Percentiles rank a stretch among this genome's conserved stretches.
Evolutionary conservation across 2,797 vertebrate genomes (phyloP).

Genomic region (Gadopsis marmoratus): DNA sequence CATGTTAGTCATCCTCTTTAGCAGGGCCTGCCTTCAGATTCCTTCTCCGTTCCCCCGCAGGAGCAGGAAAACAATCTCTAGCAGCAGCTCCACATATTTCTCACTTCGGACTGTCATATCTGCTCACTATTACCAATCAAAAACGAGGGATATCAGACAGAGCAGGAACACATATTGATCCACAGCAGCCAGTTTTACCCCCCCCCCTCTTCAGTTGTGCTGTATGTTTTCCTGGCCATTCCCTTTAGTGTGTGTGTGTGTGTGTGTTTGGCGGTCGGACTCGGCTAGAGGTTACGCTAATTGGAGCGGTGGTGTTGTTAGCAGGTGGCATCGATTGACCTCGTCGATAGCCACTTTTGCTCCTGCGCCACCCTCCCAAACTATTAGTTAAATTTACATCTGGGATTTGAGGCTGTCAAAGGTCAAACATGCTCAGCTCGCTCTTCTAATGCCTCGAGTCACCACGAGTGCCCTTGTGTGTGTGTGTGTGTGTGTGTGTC

Average conservation of each 20-base stretch:
- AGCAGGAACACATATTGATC: conserved; percentile 65
- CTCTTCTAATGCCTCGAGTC: conserved; percentile 66
- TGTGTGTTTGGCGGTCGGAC: conserved; percentile 43
- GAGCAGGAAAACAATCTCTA: conserved; percentile 49
- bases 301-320: conserved; percentile 80
- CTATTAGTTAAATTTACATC: conserved; percentile 85
- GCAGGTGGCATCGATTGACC: conserved; percentile 86
- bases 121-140: conserved; percentile 53
- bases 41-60: conserved; percentile 18
- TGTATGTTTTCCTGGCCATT: conserved; percentile 46
- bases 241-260: conserved; percentile 37
- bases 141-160: conserved; percentile 40
- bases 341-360: conserved; percentile 83
- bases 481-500: conserved; percentile 3
- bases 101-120: conserved; percentile 57
- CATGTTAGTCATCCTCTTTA: conserved; percentile 76
- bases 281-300: conserved; percentile 73
- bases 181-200: conserved; percentile 44
- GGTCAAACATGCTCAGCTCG: conserved; percentile 75
- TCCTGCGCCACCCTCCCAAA: conserved; percentile 75
- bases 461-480: conserved; percentile 50
- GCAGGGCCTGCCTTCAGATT: conserved; percentile 58
- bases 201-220: conserved; percentile 6
- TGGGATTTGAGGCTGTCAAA: conserved; percentile 81
- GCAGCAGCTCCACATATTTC: conserved; percentile 50